Base-by-base conservation (phyloP, 2,113 vertebrate species). In the Oxygymnocypris stewartii region DNA sequence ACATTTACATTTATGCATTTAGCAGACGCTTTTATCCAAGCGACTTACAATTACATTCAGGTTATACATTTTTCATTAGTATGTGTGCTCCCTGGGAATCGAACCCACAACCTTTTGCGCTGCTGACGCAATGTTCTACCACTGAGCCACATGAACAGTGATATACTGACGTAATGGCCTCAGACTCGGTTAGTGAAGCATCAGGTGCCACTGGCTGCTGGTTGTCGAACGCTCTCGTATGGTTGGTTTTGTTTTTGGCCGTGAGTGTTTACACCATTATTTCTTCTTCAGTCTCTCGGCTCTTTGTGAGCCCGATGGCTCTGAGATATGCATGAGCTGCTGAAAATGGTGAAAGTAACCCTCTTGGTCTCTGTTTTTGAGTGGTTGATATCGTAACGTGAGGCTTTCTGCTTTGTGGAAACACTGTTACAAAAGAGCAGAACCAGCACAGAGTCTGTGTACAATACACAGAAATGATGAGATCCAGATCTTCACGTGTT, bases 351-450 rank as follows among this genome's bases (percentile, higher is more conserved):
- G 23, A 76, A 54, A 67, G 37, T 49, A 23, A 14, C 42, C 77
- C 63, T 47, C 61, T 6, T 65, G 40, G 18, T 23, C 69, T 25
- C 23, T 23, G 42, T 87, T 83, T 83, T 57, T 80, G 13, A 88
- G 69, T 82, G 44, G 82, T 74, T 85, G 57, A 76, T 69, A 28
- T 20, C 3, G 13, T 25, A 61, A 80, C 6, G 4, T 18, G n/a
- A 80, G 23, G 40, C 79, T 80, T 63, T 63, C 35, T 80, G 79
- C 49, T 20, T 6, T 35, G 25, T 51, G 49, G 9, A 78, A 54
- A 28, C 31, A 59, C 20, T 67, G 51, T 2, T 37, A 31, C 13
- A 14, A 40, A 57, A 8, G 31, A 49, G n/a, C 61, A 7, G 61
- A 40, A 69, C 59, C 61, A 3, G 42, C 80, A 20, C 25, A 1